Evolutionary conservation across 2,113 vertebrate genomes (phyloP), one percentile per base, ranked within the genome.

Genomic region (Electrona antarctica): DNA sequence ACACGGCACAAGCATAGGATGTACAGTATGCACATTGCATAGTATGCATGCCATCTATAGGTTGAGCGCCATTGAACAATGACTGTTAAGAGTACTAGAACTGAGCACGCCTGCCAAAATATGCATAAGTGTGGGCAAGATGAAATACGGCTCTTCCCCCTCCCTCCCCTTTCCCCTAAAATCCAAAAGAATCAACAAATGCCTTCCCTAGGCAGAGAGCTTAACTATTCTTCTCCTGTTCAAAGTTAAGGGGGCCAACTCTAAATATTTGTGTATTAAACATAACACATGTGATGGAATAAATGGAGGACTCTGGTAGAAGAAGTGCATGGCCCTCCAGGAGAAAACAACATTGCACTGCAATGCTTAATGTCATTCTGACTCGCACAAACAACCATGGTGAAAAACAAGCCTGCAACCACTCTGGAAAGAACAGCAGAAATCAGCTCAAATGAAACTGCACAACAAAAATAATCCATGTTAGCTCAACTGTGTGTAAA

Each of bases 191-290:
- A 62, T 63, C 83, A 86, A 83, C 78, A 87, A 79, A 85, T 59
- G 45, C 67, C 80, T 80, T 91, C 85, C 81, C 77, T 60, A 87
- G 80, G 81, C 71, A 66, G 72, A 67, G 45, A 79, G 69, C 79
- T 81, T 65, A 82, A 85, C 74, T 73, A 76, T 77, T 87, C 72
- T 89, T 90, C 81, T 78, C 73, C 33, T 74, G 82, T 84, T 90
- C 82, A 89, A 89, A 92, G 83, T 81, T 78, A 77, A 29, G 61
- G 82, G 77, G 82, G 78, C 85, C 81, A 81, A 87, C 76, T 83
- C 81, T 88, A 87, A 92, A 93, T 91, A 93, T 92, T 90, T 91
- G 88, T 86, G 83, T 80, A 86, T 84, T 68, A 81, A 90, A 90
- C 84, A 80, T 74, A 85, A 81, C 73, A 71, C 78, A 82, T 66